These are phyloP conservation scores for Chaetoderma sp. DNA, from an alignment of 2,888 invertebrate genomes.

Conservation along the genomic window DNA sequence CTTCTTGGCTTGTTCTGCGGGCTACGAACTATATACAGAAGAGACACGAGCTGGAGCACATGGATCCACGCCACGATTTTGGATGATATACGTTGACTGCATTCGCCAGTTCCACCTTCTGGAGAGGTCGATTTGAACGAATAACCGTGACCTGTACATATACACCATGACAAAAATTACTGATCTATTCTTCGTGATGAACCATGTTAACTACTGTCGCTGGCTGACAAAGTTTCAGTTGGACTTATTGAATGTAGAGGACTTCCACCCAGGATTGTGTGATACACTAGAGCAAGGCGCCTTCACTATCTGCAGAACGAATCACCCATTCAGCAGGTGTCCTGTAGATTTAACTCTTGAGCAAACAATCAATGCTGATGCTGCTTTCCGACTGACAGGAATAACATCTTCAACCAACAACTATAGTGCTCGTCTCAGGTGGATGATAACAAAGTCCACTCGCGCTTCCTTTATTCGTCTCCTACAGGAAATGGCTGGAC, in stretches of 20 bases:
- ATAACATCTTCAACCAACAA: constrained; percentile 23
- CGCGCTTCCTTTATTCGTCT: constrained; percentile 3
- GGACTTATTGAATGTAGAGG: constrained; percentile 33
- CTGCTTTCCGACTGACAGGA: constrained; percentile 28
- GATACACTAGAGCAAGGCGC: constrained; percentile 19
- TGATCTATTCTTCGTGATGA: constrained; percentile 35
- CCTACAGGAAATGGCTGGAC: constrained; percentile 17
- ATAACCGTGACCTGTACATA: too few relatives aligned
- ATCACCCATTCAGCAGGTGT: constrained; percentile 21
- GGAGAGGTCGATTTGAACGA: too few relatives aligned
- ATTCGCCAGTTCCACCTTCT: too few relatives aligned
- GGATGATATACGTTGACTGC: too few relatives aligned
- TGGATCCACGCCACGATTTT: too few relatives aligned
- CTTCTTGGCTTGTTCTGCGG: too few relatives aligned
- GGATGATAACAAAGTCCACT: constrained; percentile 24
- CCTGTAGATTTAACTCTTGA: constrained; percentile 30
- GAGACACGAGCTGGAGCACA: too few relatives aligned
- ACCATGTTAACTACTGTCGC: constrained; percentile 34
- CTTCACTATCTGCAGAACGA: constrained; percentile 26
- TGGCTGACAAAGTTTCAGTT: constrained; percentile 38
- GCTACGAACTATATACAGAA: too few relatives aligned
- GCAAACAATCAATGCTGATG: constrained; percentile 29
- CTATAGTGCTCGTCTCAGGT: constrained; percentile 8
- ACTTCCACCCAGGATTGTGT: constrained; percentile 23
- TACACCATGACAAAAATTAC: too few relatives aligned